Evolutionary conservation across 2,113 vertebrate species (phyloP), one percentile per base, ranked within the genome.

Genomic region (Cyanistes caeruleus): DNA sequence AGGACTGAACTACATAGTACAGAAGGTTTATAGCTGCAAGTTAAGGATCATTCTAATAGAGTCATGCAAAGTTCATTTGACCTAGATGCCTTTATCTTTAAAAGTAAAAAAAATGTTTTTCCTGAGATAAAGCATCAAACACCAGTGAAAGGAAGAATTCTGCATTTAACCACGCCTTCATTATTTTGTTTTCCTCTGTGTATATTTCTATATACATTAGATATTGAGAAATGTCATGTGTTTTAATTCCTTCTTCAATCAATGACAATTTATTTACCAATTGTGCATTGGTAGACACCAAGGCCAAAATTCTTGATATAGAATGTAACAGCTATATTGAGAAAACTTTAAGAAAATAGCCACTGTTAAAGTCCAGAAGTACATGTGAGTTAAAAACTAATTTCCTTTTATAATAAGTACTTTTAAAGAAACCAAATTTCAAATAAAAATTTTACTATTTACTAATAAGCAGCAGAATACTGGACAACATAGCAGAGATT

Each of bases 141-240:
- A 62, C 8, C 2, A 0, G 3, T 0, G 0, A 77, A 73, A 80
- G 15, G 16, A 80, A 84, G 11, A 89, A 76, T 59, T 81, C 20
- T 92, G 13, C 25, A 22, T 39, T 48, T 73, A 68, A 7, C 6
- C 9, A 22, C 11, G 13, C 2, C 7, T 60, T 78, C 17, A 17
- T 60, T 52, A n/a, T 53, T 89, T 62, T 25, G 1, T 28, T 93
- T 68, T 69, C 5, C 8, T 83, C 3, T 5, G 7, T 55, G 13
- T 51, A 55, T 17, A 15, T 72, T 15, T 72, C 30, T 15, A 51
- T 48, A n/a, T 27, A 35, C 5, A 7, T 41, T 41, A 67, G n/a
- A 25, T 51, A 2, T 9, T 80, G 39, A 73, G 22, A 74, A 93
- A 84, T 41, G 21, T 7, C 3, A 10, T 33, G 4, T 44, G 5